Percentiles rank a stretch among this genome's conserved stretches.
Conservation (phyloP, 2,797 vertebrate genomes). For the Melanogrammus aeglefinus region DNA sequence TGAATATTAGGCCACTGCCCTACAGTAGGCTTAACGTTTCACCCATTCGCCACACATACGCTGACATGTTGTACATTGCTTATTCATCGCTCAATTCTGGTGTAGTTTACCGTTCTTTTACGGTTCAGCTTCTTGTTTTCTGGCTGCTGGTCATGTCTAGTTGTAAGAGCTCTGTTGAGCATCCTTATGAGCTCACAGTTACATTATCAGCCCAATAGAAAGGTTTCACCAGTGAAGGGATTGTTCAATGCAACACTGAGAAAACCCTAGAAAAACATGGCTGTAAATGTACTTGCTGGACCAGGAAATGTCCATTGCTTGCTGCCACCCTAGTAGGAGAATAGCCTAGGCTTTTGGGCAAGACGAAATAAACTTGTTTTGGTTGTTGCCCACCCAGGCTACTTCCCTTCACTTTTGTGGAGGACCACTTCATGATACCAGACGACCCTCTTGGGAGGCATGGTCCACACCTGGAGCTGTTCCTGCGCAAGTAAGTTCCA, state of each 20-base stretch:
- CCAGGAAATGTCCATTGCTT: too few species aligned
- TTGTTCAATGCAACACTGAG: too few species aligned
- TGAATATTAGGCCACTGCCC: too few species aligned
- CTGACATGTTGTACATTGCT: not conserved
- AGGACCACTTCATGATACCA: constrained; percentile 97
- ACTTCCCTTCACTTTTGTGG: constrained; percentile 92
- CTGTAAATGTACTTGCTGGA: too few species aligned
- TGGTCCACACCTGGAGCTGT: constrained; percentile 86
- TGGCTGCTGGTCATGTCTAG: not conserved
- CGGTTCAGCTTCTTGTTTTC: not conserved
- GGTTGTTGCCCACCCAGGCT: constrained; percentile 68
- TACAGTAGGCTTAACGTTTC: not conserved
- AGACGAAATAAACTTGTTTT: not conserved
- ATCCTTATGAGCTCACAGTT: not conserved
- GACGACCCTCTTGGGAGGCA: constrained; percentile 93
- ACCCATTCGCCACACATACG: not conserved
- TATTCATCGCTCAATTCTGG: not conserved
- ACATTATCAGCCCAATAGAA: not conserved
- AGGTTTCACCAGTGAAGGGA: not conserved
- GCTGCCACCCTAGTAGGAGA: too few species aligned
- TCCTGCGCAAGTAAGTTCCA: constrained; percentile 71
- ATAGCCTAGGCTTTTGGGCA: not conserved
- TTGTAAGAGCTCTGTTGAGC: not conserved
- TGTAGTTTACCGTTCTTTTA: not conserved
- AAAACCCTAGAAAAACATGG: too few species aligned